Base-by-base conservation (phyloP, 2,113 vertebrate genomes). In the Oophaga pumilio region DNA sequence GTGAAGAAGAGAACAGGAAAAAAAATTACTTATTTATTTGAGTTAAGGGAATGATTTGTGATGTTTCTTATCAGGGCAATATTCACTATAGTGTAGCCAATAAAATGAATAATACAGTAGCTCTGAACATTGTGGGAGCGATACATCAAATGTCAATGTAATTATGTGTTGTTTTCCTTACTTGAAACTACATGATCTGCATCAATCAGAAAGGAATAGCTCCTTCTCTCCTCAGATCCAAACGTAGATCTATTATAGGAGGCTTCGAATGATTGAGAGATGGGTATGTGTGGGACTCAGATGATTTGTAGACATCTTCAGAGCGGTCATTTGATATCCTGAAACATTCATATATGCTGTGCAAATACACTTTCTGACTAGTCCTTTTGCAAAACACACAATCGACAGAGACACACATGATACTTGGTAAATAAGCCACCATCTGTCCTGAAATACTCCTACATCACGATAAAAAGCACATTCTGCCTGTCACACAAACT, bases 361-460 rank as follows among this genome's bases (percentile, higher is more conserved):
- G 76, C 83, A 60, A 85, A 85, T 83, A 83, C 83, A 80, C 50
- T 76, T 83, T 12, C 22, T 33, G 76, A 88, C 60, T 59, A 26
- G 62, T 18, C 56, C 11, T 15, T 14, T 18, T 49, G 22, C 22
- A 53, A 66, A 77, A 77, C 59, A 88, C 53, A 57, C 80, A 53
- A 52, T 76, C 56, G 28, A 18, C 43, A n/a, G 69, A 52, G 80
- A 68, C 86, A 87, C 79, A 82, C 56, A 83, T 87, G 80, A 84
- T 77, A 71, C 80, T 84, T 74, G 71, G 80, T 84, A 77, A 88
- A 88, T 77, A 88, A 84, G 71, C 50, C n/a, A 57, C 87, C 86
- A 88, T 88, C 73, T 88, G 80, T 88, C 84, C 59, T 8, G 24
- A 82, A 87, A 83, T 83, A 88, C 71, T 84, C 87, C 71, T 82